Percentiles rank a stretch among this genome's conserved stretches.
phyloP scores from a whole-genome alignment of 2,113 vertebrate species.

The Hemibagrus wyckioides region DNA sequence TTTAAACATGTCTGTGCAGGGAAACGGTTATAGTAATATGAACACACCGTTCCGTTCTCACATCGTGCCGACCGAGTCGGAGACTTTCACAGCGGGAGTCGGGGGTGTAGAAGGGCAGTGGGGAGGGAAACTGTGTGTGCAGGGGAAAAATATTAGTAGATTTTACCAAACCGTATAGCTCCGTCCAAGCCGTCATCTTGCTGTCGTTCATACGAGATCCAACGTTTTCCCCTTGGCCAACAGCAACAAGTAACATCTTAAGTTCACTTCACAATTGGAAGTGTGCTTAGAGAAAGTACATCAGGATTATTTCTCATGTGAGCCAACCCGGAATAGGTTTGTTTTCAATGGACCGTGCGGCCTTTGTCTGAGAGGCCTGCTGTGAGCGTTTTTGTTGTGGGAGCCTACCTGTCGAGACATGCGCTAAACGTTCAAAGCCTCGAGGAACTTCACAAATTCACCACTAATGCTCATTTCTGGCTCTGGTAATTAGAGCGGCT shows the following conservation, averaged over 20 bases:
- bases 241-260: conserved; percentile 54
- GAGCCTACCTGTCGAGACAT: conserved; percentile 53
- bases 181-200: conserved; percentile 40
- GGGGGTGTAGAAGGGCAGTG: no score
- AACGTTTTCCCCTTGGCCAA: conserved; percentile 44
- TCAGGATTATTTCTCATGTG: conserved; percentile 36
- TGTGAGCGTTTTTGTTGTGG: conserved; percentile 34
- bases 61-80: conserved; percentile 26
- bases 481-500: conserved; percentile 45
- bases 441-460: conserved; percentile 47
- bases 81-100: conserved; percentile 10
- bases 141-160: conserved; percentile 39
- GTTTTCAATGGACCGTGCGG: conserved; percentile 43
- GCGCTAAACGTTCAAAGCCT: conserved; percentile 45
- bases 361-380: conserved; percentile 41
- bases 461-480: conserved; percentile 42
- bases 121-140: neutral
- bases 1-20: conserved; percentile 38
- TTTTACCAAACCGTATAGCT: conserved; percentile 46
- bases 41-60: conserved; percentile 39
- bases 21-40: conserved; percentile 32
- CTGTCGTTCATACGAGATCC: conserved; percentile 44
- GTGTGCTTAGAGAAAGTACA: conserved; percentile 43
- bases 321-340: conserved; percentile 33
- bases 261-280: conserved; percentile 47